Conservation (phyloP, 2,113 vertebrate genomes). For the Bujurquina vittata region DNA sequence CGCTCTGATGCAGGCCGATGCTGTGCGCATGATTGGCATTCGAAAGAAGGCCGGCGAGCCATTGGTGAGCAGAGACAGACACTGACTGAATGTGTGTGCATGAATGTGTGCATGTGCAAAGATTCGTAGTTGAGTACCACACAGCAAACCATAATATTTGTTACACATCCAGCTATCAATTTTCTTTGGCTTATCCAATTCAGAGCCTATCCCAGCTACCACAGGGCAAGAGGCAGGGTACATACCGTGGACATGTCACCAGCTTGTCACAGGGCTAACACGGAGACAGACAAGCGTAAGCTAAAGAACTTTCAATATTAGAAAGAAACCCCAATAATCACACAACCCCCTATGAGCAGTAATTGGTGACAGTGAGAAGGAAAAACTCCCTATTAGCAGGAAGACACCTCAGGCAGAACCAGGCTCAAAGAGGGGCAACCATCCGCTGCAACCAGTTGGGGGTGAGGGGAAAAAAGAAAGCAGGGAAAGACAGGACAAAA, state of each 20-base stretch:
- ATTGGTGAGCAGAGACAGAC: conserved; percentile 81
- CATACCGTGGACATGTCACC: too few species aligned
- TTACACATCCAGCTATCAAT: too few species aligned
- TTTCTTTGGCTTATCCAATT: too few species aligned
- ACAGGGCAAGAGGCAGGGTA: too few species aligned
- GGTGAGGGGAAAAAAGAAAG: too few species aligned
- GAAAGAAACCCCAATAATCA: neutral
- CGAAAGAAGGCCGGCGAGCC: conserved; percentile 97
- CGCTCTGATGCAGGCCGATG: conserved; percentile 92
- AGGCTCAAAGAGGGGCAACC: neutral
- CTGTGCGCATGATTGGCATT: conserved; percentile 98
- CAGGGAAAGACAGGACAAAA: too few species aligned
- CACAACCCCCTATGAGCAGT: neutral
- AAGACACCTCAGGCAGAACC: neutral
- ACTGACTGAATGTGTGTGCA: neutral
- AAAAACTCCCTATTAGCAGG: neutral
- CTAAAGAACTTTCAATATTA: too few species aligned
- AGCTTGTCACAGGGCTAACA: too few species aligned
- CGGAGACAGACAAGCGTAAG: too few species aligned
- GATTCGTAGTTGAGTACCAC: neutral
- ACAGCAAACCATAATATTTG: neutral
- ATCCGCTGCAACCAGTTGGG: too few species aligned
- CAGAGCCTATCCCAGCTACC: too few species aligned
- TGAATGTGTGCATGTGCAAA: neutral
- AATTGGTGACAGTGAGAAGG: too few species aligned